These are phyloP conservation scores for Hydrotaea cyrtoneurina DNA, from an alignment of 2,888 invertebrate genomes.

Conservation along the genomic window DNA sequence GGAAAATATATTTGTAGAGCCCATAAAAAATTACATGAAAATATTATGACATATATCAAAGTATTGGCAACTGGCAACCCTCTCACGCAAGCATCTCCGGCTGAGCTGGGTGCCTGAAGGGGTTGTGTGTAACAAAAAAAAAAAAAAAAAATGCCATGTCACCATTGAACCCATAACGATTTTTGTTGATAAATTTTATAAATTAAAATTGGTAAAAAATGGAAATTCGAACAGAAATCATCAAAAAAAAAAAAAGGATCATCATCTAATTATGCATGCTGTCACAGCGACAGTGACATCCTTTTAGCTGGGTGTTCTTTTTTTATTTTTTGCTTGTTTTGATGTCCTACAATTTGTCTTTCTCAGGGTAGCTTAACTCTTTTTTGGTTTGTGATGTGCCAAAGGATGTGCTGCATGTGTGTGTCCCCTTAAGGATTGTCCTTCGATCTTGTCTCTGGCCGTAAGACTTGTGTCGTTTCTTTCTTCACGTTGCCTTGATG, in stretches of 20 bases:
- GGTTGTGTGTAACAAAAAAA: neutral
- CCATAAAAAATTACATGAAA: constrained; percentile 2
- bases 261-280: constrained; percentile 32
- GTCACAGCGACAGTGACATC: constrained; percentile 19
- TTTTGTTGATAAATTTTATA: neutral
- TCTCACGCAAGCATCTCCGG: neutral
- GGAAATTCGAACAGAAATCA: constrained; percentile 7
- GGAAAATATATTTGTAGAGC: neutral
- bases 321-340: neutral
- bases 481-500: constrained; percentile 1
- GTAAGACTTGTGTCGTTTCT: too few relatives aligned
- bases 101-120: neutral
- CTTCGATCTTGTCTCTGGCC: neutral
- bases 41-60: neutral
- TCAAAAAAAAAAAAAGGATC: constrained; percentile 20
- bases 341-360: neutral
- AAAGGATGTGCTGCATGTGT: neutral
- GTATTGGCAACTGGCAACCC: neutral
- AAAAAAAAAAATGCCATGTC: neutral
- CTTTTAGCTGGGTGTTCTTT: neutral
- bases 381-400: neutral
- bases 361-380: constrained; percentile 12
- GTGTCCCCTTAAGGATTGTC: neutral
- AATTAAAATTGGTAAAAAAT: neutral
- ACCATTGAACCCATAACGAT: neutral